Evolutionary conservation across 2,113 vertebrate genomes (phyloP), one percentile per base, ranked within the genome.

Genomic region (Brachyhypopomus gauderio): DNA sequence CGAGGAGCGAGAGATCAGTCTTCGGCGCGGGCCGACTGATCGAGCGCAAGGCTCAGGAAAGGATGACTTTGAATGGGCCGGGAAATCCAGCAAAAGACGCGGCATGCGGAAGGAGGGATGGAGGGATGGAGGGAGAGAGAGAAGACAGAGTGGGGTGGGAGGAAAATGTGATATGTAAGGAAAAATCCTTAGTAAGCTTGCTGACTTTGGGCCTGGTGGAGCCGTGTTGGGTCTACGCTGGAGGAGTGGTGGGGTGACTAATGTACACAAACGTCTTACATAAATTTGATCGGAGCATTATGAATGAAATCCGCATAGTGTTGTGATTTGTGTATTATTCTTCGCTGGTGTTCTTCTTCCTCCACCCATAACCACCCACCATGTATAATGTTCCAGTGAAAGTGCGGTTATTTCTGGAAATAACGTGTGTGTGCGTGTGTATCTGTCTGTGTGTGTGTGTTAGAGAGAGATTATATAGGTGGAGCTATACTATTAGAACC

Each of bases 1-100:
- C 91, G 92, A 90, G 86, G 88, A 93, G 90, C 90, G 90, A 93
- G 91, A 92, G 91, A 95, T 94, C 92, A 90, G 93, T 96, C 96
- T 97, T 95, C 79, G 91, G 11, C 88, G 80, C 87, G 79, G 83
- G 90, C 30, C 30, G 89, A 93, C 88, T 91, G 90, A 93, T 91
- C 90, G 60, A 14, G 64, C 79, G 89, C 91, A 89, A 87, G 89
- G 85, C 81, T 84, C 78, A 78, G 88, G 93, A 87, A 86, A 84
- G 72, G 20, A 34, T 79, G 80, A 84, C 62, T 74, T 77, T 78
- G 81, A 80, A 86, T 70, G 69, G 62, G 72, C 77, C 81, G 83
- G 81, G 81, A 83, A 83, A 83, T 72, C 66, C 81, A 73, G 59
- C 58, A 27, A 45, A 85, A 83, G 66, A 80, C 7, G n/a, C n/a